Base-by-base conservation (phyloP, 2,888 invertebrate species). In the Macaria liturata region DNA sequence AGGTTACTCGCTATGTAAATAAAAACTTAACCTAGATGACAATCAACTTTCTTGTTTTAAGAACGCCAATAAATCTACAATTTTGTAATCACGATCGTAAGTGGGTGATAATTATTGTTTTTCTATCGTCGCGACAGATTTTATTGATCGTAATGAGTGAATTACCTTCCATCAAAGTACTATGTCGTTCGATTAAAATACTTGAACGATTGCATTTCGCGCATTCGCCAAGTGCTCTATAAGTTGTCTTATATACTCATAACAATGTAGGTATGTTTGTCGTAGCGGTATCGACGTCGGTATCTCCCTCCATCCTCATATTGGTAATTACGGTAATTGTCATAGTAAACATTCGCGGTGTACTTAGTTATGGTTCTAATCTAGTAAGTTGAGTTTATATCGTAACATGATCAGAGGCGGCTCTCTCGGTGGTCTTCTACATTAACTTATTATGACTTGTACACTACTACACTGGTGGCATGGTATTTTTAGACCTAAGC, bases 301-400 rank as follows among this genome's bases (percentile, higher is more conserved):
- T 57, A 61, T 65, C 54, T 62, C 39, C n/a, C 9, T n/a, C 30
- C 32, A 57, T 48, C 34, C 45, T 48, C 54, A 59, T 61, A 60
- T 63, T 50, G 54, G 58, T 63, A 63, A 69, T 69, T 66, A 64
- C 48, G 46, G 56, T 63, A 62, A 69, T 67, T 61, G 59, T 65
- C 61, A 60, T 55, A 48, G 56, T 62, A 51, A 59, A 59, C 49
- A 61, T 61, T 58, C 51, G 57, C 49, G 53, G 46, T 46, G 42
- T 39, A 48, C 43, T 55, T 57, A 58, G 46, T 42, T 8, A 5
- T 37, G 42, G 34, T 9, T 34, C 53, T 31, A 49, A 4, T 61
- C 54, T 57, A 50, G 59, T 52, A 34, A 32, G 37, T 31, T 37
- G 20, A 37, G 34, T 7, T 37, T 32, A 9, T 43, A 30, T 51